Conservation (phyloP, 2,888 invertebrate species). For the Zhengitettix transpicula region DNA sequence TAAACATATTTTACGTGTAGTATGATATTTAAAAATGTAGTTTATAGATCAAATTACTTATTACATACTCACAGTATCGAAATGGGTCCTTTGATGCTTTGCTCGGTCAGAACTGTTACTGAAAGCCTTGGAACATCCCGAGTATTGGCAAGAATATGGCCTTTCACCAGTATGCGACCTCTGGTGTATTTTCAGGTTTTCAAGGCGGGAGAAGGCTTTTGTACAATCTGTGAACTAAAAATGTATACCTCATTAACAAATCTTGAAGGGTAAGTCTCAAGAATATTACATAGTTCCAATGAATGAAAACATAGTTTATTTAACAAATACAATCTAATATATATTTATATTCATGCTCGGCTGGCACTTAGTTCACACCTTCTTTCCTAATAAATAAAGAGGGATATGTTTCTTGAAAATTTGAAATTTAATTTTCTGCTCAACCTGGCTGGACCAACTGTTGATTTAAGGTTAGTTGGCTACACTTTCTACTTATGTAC, state of each 20-base stretch:
- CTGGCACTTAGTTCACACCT: no score
- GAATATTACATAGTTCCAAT: neutral
- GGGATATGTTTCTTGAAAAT: no score
- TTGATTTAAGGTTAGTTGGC: no score
- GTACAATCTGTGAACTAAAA: slow-evolving; percentile 81
- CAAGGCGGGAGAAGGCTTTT: slow-evolving; percentile 90
- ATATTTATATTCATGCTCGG: no score
- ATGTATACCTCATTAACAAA: neutral
- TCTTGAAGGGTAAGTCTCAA: neutral
- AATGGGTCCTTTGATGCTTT: slow-evolving; percentile 96
- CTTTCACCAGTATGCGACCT: slow-evolving; percentile 91
- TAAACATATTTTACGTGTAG: neutral
- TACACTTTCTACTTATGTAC: no score
- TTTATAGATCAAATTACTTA: neutral
- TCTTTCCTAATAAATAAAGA: no score
- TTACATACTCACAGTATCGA: slow-evolving; percentile 72
- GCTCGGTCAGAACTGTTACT: slow-evolving; percentile 97
- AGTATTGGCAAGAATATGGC: slow-evolving; percentile 87
- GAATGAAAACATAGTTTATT: no score
- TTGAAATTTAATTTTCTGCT: no score
- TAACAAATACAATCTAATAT: neutral
- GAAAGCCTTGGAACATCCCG: slow-evolving; percentile 88
- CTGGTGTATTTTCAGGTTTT: slow-evolving; percentile 95
- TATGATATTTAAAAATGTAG: no score
- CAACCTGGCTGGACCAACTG: no score